Evolutionary conservation across 2,888 invertebrate species (phyloP), one percentile per base, ranked within the genome.

Genomic region (Clanis bilineata): DNA sequence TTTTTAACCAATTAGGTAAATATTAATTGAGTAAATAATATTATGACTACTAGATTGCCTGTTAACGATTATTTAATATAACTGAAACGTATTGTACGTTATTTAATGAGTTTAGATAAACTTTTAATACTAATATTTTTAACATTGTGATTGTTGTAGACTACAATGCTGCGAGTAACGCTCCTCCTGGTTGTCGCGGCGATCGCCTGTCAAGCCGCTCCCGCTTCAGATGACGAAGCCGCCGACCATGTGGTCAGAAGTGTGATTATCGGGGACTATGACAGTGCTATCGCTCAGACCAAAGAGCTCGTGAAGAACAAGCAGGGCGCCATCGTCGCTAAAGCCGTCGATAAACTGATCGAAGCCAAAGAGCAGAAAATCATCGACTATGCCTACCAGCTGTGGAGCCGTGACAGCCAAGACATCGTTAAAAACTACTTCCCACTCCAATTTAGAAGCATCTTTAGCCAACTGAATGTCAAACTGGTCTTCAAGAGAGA

Each of bases 371-470:
- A n/a, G n/a, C 28, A 39, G 7, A 56, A 45, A 12, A 18, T 39
- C 21, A 18, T 60, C 7, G 28, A 38, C 0, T 60, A 56, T n/a
- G 56, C 45, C 7, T 60, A 60, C 39, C 36, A 45, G 3, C 25
- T 60, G 2, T 60, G 56, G 56, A 23, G 5, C 3, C 22, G 18
- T 2, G n/a, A 28, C 28, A 45, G 38, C 12, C 22, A 54, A 25
- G 56, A 60, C 5, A 51, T 60, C 1, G 39, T 60, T 9, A 57
- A 38, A 18, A 15, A 56, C 5, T 38, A 39, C 45, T 60, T 60
- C 39, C 60, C 60, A 9, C 1, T 39, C 9, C 28, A 60, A 28
- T 60, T 56, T 21, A 36, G 39, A n/a, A 18, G 36, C 7, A 44
- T 60, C 18, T 28, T 60, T 5, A 38, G 32, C 22, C 12, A 21